Evolutionary conservation across 2,113 vertebrate genomes (phyloP), one percentile per base, ranked within the genome.

Genomic region (Callaeas wilsoni): DNA sequence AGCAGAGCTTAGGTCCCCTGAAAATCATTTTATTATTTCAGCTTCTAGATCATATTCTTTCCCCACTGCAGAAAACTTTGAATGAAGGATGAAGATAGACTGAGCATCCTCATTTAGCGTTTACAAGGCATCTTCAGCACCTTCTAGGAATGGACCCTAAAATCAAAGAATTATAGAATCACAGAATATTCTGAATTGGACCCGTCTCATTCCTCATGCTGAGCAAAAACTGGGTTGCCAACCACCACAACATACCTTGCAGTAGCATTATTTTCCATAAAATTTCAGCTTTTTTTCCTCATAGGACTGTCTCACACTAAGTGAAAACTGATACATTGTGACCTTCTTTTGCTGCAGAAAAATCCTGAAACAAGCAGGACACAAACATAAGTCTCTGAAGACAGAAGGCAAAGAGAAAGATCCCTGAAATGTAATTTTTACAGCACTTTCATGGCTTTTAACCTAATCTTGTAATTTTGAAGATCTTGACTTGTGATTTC

Each of bases 371-470:
- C 1, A 16, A 78, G 29, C 15, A 41, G 18, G 79, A 93, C 1
- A 5, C 30, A 53, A 74, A 52, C 5, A 0, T 27, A 69, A 71
- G 32, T 46, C 57, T 89, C 87, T 35, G 76, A 93, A 94, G 60
- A 74, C 32, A 60, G 79, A 78, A 93, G 32, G 23, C 44, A 96
- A 89, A 59, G 52, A 92, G 41, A 78, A 90, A 93, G 52, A 90
- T 63, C 88, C 92, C 52, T 88, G 63, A 95, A 94, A 96, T 89
- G 65, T 37, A 94, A 92, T 84, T 96, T 96, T 91, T 96, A 81
- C 92, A 86, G 73, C 64, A 90, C 41, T 93, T 91, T 95, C 88
- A 84, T 87, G 85, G 71, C 23, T 96, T 93, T 96, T 88, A 93
- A 92, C 92, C 60, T 83, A 84, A 53, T 83, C 85, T 90, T 84